Base-by-base conservation (phyloP, 2,113 vertebrate species). In the Paracanthobrama guichenoti region DNA sequence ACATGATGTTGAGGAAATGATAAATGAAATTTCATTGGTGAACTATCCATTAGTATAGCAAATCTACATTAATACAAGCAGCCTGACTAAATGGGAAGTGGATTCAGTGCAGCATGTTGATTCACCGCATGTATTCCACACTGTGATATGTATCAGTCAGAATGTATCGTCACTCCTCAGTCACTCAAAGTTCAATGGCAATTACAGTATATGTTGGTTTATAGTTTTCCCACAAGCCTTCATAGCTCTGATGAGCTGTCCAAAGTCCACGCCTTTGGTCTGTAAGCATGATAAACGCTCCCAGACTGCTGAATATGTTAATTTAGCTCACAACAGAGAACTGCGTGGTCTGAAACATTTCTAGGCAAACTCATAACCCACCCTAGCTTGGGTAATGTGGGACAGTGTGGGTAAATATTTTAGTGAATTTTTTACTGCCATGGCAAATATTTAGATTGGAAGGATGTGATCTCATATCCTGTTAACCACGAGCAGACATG, bases 401-500 rank as follows among this genome's bases (percentile, higher is more conserved):
- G 39, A 12, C 14, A 22, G 79, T 13, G 53, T 31, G 35, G 31
- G 67, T 79, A 39, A 18, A 74, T 85, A 44, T 85, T 73, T 48
- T 46, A 22, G 5, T 26, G 24, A 53, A 53, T 22, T 66, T 81
- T n/a, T 50, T 69, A 24, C 69, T 64, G 57, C 12, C 22, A 55
- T 73, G 16, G 18, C 42, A 79, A 79, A 84, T 84, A 84, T 79
- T 79, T 67, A 80, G 76, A 48, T 50, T 85, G 44, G 48, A 81
- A 28, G 28, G 64, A 64, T 35, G 44, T 62, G 28, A 44, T 14
- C 55, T 79, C 59, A 62, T 46, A 59, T 79, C 66, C 67, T 74
- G 77, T 72, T 81, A 73, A 26, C 35, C 72, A 50, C 20, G 3
- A 14, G 72, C 44, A 18, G 72, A 28, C 24, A 26, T 48, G 14